Percentiles rank a stretch among this genome's conserved stretches.
Conservation (phyloP, 2,888 invertebrate species). For the Anaspis maculata region DNA sequence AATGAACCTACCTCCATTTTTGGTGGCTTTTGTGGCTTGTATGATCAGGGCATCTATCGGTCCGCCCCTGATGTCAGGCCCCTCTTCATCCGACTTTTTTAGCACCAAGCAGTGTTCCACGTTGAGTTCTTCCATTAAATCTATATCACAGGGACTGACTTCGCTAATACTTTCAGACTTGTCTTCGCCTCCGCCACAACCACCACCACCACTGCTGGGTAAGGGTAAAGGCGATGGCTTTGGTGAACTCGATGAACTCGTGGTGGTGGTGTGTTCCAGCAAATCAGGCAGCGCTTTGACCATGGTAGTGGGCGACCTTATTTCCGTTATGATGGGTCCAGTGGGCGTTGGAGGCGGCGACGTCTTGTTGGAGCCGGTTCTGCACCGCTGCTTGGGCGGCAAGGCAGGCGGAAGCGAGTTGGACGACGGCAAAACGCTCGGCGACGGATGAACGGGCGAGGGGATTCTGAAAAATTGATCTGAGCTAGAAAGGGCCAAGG, state of each 20-base stretch:
- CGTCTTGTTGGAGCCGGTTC: slow-evolving; percentile 38
- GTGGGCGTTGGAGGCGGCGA: slow-evolving; percentile 30
- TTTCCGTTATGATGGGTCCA: slow-evolving; percentile 2
- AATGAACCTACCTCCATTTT: slow-evolving; percentile 61
- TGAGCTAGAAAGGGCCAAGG: slow-evolving; percentile 1
- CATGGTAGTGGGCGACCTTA: slow-evolving; percentile 20
- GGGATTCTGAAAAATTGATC: slow-evolving; percentile 25
- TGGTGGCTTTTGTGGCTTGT: slow-evolving; percentile 91
- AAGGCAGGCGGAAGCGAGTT: slow-evolving; percentile 42
- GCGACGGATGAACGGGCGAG: slow-evolving; percentile 11
- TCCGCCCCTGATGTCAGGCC: slow-evolving; percentile 88
- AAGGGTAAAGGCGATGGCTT: neutral
- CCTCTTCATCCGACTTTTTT: slow-evolving; percentile 75
- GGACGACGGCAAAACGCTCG: slow-evolving; percentile 16
- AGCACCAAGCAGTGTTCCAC: slow-evolving; percentile 70
- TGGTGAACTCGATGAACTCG: slow-evolving; percentile 1
- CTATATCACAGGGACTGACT: slow-evolving; percentile 37
- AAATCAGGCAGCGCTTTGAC: slow-evolving; percentile 36
- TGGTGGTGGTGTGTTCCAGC: slow-evolving; percentile 36
- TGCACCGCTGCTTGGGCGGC: slow-evolving; percentile 48
- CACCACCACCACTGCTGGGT: slow-evolving; percentile 4
- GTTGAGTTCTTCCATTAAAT: slow-evolving; percentile 72
- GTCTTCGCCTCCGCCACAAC: slow-evolving; percentile 5
- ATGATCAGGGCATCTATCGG: slow-evolving; percentile 90
- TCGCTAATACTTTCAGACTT: slow-evolving; percentile 15